A percentile compares a stretch with the other conserved stretches of the same genome.
Evolutionary conservation across 2,113 vertebrate species (phyloP).

Genomic region (Amblyornis subalaris): DNA sequence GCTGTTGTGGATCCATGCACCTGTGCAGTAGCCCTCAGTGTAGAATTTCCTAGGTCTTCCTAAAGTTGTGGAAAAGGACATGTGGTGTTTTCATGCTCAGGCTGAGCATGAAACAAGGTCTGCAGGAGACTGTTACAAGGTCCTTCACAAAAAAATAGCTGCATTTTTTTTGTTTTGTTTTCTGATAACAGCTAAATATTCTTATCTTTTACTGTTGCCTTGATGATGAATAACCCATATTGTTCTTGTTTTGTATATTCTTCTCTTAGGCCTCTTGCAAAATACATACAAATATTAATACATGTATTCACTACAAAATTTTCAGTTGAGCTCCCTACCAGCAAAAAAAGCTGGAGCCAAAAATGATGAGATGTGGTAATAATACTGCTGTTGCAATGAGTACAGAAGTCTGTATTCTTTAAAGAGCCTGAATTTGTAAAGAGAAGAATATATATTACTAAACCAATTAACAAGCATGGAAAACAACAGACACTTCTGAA

Average conservation of each 20-base stretch:
- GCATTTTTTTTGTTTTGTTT: not conserved
- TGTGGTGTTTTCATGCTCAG: not conserved
- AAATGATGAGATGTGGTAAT: not conserved
- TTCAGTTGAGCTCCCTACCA: not conserved
- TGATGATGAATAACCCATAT: not conserved
- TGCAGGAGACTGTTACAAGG: not conserved
- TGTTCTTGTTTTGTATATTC: not conserved
- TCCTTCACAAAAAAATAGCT: not conserved
- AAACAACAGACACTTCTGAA: not conserved
- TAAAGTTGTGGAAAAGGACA: not conserved
- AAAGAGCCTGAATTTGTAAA: not conserved
- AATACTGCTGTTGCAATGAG: not conserved
- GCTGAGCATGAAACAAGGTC: not conserved
- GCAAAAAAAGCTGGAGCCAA: not conserved
- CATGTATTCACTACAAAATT: not conserved
- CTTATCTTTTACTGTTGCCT: not conserved
- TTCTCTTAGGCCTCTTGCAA: not conserved
- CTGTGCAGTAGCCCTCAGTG: not conserved
- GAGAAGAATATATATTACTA: not conserved
- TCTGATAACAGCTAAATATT: not conserved
- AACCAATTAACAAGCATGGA: not conserved
- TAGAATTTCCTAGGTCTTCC: not conserved
- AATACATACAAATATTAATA: not conserved
- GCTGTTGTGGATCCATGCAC: not conserved
- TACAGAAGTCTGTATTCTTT: not conserved